Evolutionary conservation across 2,888 invertebrate species (phyloP), one percentile per base, ranked within the genome.

Genomic region (Sarcophaga subvicina): DNA sequence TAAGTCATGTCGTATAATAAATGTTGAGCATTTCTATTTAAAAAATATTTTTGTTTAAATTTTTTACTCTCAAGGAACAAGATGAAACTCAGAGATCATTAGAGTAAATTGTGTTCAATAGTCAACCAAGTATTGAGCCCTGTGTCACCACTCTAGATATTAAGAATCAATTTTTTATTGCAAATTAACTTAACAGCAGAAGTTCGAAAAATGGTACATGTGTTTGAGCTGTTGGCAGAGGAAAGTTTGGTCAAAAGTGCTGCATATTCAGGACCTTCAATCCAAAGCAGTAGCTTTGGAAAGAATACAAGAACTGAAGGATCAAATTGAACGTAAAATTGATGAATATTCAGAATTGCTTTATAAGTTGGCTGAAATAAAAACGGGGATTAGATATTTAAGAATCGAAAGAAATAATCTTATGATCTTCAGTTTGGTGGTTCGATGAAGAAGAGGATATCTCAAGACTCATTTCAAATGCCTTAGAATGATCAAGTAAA

Each of bases 201-300:
- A 37, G 5, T 27, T 6, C 0, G 1, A 37, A 37, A 37, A 6
- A 37, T 37, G 37, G 37, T 6, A 6, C 37, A 6, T 37, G 37
- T 37, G 37, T 37, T 37, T 37, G 0, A 37, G 6, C 37, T 37
- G 6, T 37, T 37, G 37, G 8, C 10, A 37, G 8, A 10, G 37
- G 2, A 37, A 10, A 37, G 37, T 10, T 37, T 37, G 8, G 8
- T 37, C 8, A 37, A 37, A 37, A 37, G 37, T 27, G 27, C 4
- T 27, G 4, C 5, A 37, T 98, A 86, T 99, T 99, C 93, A 99
- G 82, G 98, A 99, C 93, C 98, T 99, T 73, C 99, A 99, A 94
- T 98, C 98, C 1, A 99, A 99, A 93, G 98, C 98, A 45, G 97
- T 98, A 0, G 99, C 98, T 0, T 93, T 99, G 82, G 99, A 99